Evolutionary conservation across 23 tunicate genomes (phyloP), one percentile per base, ranked within the genome.

Genomic region (Ascidia mentula): DNA sequence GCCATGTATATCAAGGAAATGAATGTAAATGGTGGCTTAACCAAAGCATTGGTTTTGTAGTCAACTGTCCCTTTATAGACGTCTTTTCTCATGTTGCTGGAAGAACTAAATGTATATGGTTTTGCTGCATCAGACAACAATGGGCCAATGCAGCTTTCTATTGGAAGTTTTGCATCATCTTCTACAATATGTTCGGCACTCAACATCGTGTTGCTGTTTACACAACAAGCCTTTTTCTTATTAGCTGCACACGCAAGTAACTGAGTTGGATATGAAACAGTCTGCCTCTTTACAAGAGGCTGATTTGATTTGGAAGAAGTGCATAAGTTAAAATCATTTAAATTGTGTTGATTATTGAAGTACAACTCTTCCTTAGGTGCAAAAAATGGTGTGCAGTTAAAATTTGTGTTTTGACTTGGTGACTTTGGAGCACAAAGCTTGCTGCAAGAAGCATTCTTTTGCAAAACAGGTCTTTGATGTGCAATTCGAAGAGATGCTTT

Each of bases 21-120:
- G 60, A 81, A 80, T 60, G 76, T 82, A 79, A 80, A 84, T 18
- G 69, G 79, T 15, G 95, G 95, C 40, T 84, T 89, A 7, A 89
- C 87, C 60, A 83, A 89, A n/a, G 95, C 88, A 74, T 89, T 89
- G 75, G 84, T 89, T 74, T 91, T 91, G 84, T 86, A 82, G 72
- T 91, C 90, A 18, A 82, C 91, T 74, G 78, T 81, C 8, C 89
- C 88, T 6, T 88, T 87, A 22, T 77, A 34, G 30, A 84, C 46
- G 39, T 91, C 85, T 0, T 72, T 59, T 60, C 46, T 85, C n/a
- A 59, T 53, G 32, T 91, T 80, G 20, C 85, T 59, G 34, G 88
- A 88, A 18, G 78, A 74, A 45, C 74, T 86, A 61, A 82, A 61
- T 20, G 77, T 72, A 8, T 37, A 38, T 20, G 79, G 59, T 36